Conservation (phyloP, 2,113 vertebrate genomes). For the Melanerpes aurifrons region DNA sequence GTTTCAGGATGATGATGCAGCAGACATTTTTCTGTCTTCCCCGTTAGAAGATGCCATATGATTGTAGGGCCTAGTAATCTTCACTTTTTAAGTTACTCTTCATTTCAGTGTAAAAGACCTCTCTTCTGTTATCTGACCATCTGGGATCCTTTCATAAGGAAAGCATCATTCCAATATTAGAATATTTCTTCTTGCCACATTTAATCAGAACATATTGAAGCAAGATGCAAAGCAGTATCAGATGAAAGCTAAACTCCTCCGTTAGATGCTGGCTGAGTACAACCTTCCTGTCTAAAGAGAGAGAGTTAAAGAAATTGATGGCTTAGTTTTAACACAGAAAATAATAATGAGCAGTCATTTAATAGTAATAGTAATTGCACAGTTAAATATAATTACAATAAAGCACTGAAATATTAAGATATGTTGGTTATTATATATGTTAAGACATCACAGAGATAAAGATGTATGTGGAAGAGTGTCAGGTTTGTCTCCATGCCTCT, state of each 20-base stretch:
- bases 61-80: background rate
- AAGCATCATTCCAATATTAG: slow-evolving; percentile 5
- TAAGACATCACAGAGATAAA: background rate
- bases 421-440: background rate
- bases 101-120: background rate
- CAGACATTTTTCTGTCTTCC: background rate
- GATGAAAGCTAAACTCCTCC: background rate
- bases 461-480: background rate
- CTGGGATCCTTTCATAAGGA: slow-evolving; percentile 27
- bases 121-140: slow-evolving; percentile 13
- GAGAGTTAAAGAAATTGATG: background rate
- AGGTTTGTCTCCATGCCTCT: background rate
- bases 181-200: slow-evolving; percentile 34
- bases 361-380: background rate
- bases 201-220: slow-evolving; percentile 24
- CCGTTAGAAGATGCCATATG: background rate
- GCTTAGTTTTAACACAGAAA: background rate
- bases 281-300: background rate
- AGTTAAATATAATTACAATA: background rate
- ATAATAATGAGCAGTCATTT: background rate
- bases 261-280: background rate
- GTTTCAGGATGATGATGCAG: background rate
- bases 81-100: background rate
- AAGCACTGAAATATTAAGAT: background rate
- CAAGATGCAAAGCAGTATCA: slow-evolving; percentile 15